Base-by-base conservation (phyloP, 2,888 invertebrate genomes). In the Metalampra italica region DNA sequence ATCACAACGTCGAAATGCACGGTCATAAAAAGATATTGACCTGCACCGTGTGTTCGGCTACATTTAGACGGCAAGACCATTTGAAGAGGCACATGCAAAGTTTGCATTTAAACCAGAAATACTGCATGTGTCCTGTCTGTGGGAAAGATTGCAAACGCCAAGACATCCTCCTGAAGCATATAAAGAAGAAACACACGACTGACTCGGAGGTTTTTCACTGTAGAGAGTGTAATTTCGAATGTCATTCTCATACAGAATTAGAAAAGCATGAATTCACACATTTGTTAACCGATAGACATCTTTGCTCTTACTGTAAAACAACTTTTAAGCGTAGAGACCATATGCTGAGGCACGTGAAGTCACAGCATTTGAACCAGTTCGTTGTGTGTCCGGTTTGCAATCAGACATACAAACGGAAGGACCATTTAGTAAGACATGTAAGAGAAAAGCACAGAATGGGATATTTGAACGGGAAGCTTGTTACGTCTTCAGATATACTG, bases 251-350 rank as follows among this genome's bases (percentile, higher is more conserved):
- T 1, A 37, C 52, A 0, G 60, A 60, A 0, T 46, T 71, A 1
- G 72, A 73, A 8, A 65, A 69, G 45, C 80, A 80, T 13, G 76
- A 75, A 38, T 30, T 51, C 0, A 50, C 46, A 0, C 82, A 80
- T 14, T 11, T 60, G 0, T 22, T 58, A 0, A 51, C 57, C 0
- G 69, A 70, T 0, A 58, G 70, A 5, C 79, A 81, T 37, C 4
- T 60, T 0, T 82, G 82, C 34, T 56, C 64, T 0, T 68, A 75
- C 5, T 82, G 82, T 46, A 53, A 66, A 0, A 62, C 66, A 0
- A 61, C 65, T 0, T 82, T 80, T 41, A 82, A 82, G 34, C 52
- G 82, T 0, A 51, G 71, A 7, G 82, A 82, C 45, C 82, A 82
- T 32, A 76, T 82, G 78, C 30, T 78, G 0, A 57, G 82, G 3